Conservation (phyloP, 2,113 vertebrate species). For the Egretta garzetta region DNA sequence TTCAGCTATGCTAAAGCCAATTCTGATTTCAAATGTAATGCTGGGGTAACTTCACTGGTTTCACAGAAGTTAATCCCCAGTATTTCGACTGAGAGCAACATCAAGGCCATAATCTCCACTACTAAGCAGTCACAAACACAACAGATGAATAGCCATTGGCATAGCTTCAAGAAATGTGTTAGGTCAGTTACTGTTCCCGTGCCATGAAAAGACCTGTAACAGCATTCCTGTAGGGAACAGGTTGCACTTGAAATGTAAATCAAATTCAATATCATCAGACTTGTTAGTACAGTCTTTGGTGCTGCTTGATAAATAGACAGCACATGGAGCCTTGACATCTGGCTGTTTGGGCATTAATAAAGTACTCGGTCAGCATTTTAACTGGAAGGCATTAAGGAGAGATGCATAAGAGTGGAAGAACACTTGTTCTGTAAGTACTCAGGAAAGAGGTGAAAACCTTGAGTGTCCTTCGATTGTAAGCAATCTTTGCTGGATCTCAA, state of each 20-base stretch:
- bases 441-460: not conserved
- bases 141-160: not conserved
- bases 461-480: rapidly evolving
- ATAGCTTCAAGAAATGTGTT: not conserved
- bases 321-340: not conserved
- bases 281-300: not conserved
- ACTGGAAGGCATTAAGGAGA: not conserved
- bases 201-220: not conserved
- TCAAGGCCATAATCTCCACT: not conserved
- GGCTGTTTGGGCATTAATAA: not conserved
- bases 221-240: not conserved
- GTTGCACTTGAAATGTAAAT: not conserved
- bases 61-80: not conserved
- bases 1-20: not conserved
- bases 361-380: not conserved
- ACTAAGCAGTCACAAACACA: not conserved
- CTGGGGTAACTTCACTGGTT: not conserved
- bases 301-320: not conserved
- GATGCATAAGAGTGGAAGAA: not conserved
- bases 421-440: not conserved
- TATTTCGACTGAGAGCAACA: not conserved
- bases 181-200: rapidly evolving
- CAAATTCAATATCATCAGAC: not conserved
- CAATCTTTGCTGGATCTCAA: not conserved
- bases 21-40: not conserved